phyloP scores from a whole-genome alignment of 1,140 invertebrate genomes.

The Ips typographus region DNA sequence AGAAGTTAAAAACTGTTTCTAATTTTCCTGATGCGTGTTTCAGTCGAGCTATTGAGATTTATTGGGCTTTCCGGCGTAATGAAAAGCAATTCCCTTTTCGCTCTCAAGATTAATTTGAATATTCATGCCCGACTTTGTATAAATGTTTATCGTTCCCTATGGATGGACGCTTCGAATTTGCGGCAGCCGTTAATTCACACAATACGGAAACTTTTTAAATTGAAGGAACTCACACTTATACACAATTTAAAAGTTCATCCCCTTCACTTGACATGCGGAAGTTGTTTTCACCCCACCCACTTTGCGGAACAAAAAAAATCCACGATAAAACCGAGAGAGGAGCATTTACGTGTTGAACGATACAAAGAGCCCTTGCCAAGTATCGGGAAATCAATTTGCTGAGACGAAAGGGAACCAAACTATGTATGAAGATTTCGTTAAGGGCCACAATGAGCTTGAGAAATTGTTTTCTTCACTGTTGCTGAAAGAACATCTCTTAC shows the following conservation, averaged over 20 bases:
- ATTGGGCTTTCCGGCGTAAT: conserved; percentile 7
- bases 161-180: too few species aligned
- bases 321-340: not conserved
- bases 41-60: conserved; percentile 15
- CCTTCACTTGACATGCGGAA: too few species aligned
- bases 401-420: conserved; percentile 15
- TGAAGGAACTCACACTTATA: too few species aligned
- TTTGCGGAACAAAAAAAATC: conserved; percentile 2
- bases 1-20: too few species aligned
- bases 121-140: too few species aligned
- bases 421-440: conserved; percentile 5
- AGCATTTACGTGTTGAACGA: conserved; percentile 11
- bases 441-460: too few species aligned
- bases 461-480: not conserved
- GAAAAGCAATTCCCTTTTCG: conserved; percentile 13
- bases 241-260: too few species aligned
- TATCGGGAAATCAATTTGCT: conserved; percentile 20
- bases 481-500: not conserved
- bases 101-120: too few species aligned
- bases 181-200: too few species aligned
- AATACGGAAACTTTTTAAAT: too few species aligned
- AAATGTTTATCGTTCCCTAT: too few species aligned
- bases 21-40: too few species aligned
- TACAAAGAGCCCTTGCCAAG: conserved; percentile 9
- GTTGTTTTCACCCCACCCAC: not conserved